phyloP scores from a whole-genome alignment of 2,797 vertebrate species.

The Tokudaia tokunoshimensis region DNA sequence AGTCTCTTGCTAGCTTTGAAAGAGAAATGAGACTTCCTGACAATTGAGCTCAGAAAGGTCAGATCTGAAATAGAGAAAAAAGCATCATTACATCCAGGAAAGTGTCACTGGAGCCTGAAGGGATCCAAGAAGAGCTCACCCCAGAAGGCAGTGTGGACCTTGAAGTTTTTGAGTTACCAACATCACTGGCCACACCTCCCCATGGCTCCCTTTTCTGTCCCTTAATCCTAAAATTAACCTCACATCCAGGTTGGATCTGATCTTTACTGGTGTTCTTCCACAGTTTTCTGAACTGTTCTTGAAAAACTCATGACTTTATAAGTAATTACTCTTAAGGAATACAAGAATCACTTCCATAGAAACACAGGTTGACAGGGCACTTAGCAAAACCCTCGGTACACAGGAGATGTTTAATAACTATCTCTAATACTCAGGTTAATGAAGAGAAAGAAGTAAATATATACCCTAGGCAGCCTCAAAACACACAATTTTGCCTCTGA shows the following conservation, averaged over 20 bases:
- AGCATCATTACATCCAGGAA: neutral
- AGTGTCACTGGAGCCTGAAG: neutral
- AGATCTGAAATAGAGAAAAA: slow-evolving; percentile 5
- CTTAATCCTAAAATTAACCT: neutral
- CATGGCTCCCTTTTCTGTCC: neutral
- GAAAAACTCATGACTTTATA: neutral
- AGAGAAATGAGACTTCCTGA: slow-evolving; percentile 35
- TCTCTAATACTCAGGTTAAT: slow-evolving; percentile 51
- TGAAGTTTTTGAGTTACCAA: neutral
- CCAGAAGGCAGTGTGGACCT: neutral
- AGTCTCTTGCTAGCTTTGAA: slow-evolving; percentile 30
- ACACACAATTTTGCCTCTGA: slow-evolving; percentile 18
- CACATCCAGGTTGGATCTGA: neutral
- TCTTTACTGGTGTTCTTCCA: neutral
- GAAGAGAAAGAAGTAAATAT: slow-evolving; percentile 17
- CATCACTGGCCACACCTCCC: rapidly evolving
- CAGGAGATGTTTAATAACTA: neutral
- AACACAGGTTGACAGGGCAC: neutral
- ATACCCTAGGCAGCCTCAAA: neutral
- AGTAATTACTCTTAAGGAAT: neutral
- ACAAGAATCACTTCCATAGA: neutral
- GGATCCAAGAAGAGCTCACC: neutral
- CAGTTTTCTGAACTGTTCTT: neutral
- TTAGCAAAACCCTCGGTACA: neutral
- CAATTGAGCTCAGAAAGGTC: slow-evolving; percentile 26